phyloP scores from a whole-genome alignment of 2,888 invertebrate species.

The Noctuana brunneofusca region DNA sequence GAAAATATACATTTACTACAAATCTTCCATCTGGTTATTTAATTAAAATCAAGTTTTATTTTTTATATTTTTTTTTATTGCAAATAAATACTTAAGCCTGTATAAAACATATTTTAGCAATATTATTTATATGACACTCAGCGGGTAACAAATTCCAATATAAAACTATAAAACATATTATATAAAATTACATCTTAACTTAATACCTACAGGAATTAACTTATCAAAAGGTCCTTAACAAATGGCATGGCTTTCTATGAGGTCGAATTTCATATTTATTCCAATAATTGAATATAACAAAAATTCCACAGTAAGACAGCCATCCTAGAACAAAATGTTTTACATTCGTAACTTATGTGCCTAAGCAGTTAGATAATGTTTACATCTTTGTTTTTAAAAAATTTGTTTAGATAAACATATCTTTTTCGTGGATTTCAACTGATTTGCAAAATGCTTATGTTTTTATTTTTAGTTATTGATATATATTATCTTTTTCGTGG shows the following conservation, averaged over 20 bases:
- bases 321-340: slow-evolving; percentile 60
- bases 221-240: slow-evolving; percentile 38
- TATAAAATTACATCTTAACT: slow-evolving; percentile 34
- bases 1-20: slow-evolving; percentile 81
- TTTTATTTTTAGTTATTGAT: no score
- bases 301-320: slow-evolving; percentile 30
- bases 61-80: slow-evolving; percentile 59
- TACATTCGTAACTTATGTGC: slow-evolving; percentile 64
- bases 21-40: slow-evolving; percentile 74
- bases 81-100: slow-evolving; percentile 67
- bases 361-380: not conserved
- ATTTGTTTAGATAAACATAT: not conserved
- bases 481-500: not conserved
- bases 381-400: not conserved
- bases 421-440: not conserved
- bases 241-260: not conserved
- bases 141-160: slow-evolving; percentile 49
- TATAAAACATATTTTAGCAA: slow-evolving; percentile 53
- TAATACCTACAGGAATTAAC: slow-evolving; percentile 38
- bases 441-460: not conserved
- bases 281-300: not conserved
- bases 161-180: slow-evolving; percentile 46
- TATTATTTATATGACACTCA: slow-evolving; percentile 37
- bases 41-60: slow-evolving; percentile 42
- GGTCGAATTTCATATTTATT: not conserved